These are phyloP conservation scores for Tiphia femorata DNA, from an alignment of 2,888 invertebrate species.

Conservation along the genomic window DNA sequence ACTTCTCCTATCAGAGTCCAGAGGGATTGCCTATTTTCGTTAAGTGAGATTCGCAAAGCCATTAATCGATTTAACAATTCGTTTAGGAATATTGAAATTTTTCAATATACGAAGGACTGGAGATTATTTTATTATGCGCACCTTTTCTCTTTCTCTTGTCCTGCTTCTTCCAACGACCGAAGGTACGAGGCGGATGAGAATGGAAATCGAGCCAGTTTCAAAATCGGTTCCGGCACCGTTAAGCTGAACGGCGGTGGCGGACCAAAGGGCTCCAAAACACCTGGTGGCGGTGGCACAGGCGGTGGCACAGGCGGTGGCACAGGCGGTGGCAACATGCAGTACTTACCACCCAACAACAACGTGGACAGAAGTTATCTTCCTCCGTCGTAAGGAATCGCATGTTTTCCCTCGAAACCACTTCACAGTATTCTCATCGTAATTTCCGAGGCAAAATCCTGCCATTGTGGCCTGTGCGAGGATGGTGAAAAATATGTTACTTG, in stretches of 20 bases:
- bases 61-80: not conserved
- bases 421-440: no score
- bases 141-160: no score
- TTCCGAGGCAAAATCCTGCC: no score
- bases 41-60: conserved; percentile 49
- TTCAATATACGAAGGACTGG: not conserved
- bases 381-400: no score
- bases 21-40: conserved; percentile 64
- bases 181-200: conserved; percentile 66
- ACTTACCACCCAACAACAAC: conserved; percentile 47
- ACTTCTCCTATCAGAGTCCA: conserved; percentile 60
- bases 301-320: conserved; percentile 7
- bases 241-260: conserved; percentile 11
- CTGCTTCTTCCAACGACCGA: conserved; percentile 13
- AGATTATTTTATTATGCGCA: no score
- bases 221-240: conserved; percentile 52
- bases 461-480: no score
- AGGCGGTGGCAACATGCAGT: conserved; percentile 16
- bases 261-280: conserved; percentile 19
- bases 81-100: not conserved
- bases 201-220: conserved; percentile 63
- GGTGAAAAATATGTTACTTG: no score
- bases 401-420: no score
- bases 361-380: conserved; percentile 53
- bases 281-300: conserved; percentile 15